Evolutionary conservation across 2,888 invertebrate genomes (phyloP).

Genomic region (Tuta absoluta): DNA sequence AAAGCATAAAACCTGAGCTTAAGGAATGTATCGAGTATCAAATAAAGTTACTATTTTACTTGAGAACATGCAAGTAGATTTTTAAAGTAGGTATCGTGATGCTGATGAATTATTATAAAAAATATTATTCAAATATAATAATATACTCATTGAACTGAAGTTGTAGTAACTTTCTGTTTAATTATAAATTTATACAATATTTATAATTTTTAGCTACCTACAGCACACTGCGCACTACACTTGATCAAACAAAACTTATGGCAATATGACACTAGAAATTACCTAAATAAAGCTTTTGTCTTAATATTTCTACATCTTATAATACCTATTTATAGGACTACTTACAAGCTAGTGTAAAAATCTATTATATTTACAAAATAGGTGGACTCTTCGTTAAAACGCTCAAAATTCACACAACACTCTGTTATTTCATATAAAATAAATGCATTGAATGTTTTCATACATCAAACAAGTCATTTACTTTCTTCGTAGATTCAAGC

Average conservation of each 20-base stretch:
- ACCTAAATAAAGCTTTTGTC: slow-evolving; percentile 73
- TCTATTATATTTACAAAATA: slow-evolving; percentile 79
- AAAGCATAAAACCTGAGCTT: slow-evolving; percentile 33
- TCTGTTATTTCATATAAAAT: slow-evolving; percentile 30
- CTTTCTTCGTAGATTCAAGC: not conserved
- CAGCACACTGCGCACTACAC: slow-evolving; percentile 34
- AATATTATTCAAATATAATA: not conserved
- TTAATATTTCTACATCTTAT: slow-evolving; percentile 50
- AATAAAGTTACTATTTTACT: not conserved
- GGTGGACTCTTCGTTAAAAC: slow-evolving; percentile 80
- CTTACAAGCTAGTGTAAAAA: slow-evolving; percentile 67
- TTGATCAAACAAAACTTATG: slow-evolving; percentile 49
- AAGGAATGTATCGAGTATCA: slow-evolving; percentile 26
- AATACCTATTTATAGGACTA: too few relatives aligned
- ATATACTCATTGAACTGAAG: not conserved
- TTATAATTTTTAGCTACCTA: slow-evolving; percentile 25
- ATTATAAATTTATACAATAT: slow-evolving; percentile 2
- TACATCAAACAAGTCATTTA: slow-evolving; percentile 1
- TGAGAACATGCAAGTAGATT: not conserved
- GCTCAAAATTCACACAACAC: slow-evolving; percentile 70
- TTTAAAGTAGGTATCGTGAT: not conserved
- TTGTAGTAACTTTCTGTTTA: not conserved
- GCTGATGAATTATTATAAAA: not conserved
- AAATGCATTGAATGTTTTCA: slow-evolving; percentile 9
- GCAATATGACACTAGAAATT: slow-evolving; percentile 66